These are phyloP conservation scores for Macrotrachela quadricornifera DNA, from an alignment of 1,140 invertebrate genomes.

Conservation along the genomic window DNA sequence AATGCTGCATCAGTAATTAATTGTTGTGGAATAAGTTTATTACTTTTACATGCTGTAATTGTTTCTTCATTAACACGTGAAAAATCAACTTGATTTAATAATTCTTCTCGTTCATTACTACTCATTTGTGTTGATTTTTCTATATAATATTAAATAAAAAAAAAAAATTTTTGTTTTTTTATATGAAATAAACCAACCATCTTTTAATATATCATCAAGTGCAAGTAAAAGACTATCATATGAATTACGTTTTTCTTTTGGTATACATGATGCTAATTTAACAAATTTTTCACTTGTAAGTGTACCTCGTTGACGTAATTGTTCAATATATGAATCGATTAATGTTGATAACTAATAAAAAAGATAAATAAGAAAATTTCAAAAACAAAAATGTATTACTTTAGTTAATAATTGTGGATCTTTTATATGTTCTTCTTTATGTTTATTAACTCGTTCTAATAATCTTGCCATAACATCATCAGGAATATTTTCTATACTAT, in stretches of 20 bases:
- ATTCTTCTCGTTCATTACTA: constrained; percentile 14
- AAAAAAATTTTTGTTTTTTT: neutral
- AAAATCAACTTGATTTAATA: constrained; percentile 19
- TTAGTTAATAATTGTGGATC: no score
- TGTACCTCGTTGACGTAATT: constrained; percentile 9
- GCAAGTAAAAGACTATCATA: constrained; percentile 20
- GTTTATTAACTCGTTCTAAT: no score
- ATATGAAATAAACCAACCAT: constrained; percentile 14
- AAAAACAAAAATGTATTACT: no score
- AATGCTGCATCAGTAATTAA: constrained; percentile 20
- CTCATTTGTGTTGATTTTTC: constrained; percentile 17
- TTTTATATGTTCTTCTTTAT: no score
- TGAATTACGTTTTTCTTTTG: constrained; percentile 14
- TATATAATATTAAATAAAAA: neutral
- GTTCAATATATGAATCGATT: no score
- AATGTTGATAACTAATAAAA: no score
- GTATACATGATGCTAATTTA: constrained; percentile 17
- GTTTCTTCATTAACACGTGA: constrained; percentile 17
- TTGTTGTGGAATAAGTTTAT: constrained; percentile 14
- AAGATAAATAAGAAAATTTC: no score
- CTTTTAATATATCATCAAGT: constrained; percentile 18
- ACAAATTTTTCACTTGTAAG: constrained; percentile 21
- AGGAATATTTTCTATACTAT: no score
- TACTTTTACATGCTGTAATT: constrained; percentile 8
- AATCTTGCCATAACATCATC: no score